Percentiles rank a stretch among this genome's conserved stretches.
These are phyloP conservation scores for Enteromius afrohamiltoni DNA, from an alignment of 2,797 vertebrate species.

Conservation along the genomic window DNA sequence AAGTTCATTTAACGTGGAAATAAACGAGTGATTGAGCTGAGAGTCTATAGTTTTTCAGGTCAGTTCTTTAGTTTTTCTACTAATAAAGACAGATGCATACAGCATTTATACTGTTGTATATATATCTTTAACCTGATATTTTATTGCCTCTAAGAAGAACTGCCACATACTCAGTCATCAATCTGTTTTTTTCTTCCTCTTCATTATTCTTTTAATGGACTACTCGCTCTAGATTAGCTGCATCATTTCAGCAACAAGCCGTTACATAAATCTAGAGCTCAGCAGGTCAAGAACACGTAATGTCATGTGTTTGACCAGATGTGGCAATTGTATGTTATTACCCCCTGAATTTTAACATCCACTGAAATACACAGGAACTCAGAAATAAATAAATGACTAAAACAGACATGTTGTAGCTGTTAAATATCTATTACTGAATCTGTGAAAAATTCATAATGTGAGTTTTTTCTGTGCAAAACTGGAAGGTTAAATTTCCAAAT, in stretches of 20 bases:
- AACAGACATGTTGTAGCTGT: background rate
- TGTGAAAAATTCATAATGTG: conserved; percentile 17
- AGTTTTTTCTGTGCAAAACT: conserved; percentile 7
- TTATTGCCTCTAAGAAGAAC: background rate
- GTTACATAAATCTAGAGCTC: conserved; percentile 44
- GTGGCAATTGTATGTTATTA: conserved; percentile 1
- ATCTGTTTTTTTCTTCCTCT: background rate
- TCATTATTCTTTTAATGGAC: conserved; percentile 67
- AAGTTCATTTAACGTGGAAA: background rate
- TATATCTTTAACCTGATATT: conserved; percentile 3
- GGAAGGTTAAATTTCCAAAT: conserved; percentile 48
- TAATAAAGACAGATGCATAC: background rate
- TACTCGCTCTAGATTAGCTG: conserved; percentile 66
- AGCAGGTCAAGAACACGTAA: background rate
- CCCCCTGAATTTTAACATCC: background rate
- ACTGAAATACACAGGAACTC: conserved; percentile 2
- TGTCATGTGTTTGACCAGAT: background rate
- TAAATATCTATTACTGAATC: background rate
- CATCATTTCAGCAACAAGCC: conserved; percentile 42
- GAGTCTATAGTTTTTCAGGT: background rate
- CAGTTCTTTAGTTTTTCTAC: too few relatives aligned
- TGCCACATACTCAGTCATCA: conserved; percentile 16
- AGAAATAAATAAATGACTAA: background rate
- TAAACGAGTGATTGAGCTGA: conserved; percentile 7
- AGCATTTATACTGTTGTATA: background rate